phyloP scores from a whole-genome alignment of 2,113 vertebrate genomes.

The Tor tambroides region DNA sequence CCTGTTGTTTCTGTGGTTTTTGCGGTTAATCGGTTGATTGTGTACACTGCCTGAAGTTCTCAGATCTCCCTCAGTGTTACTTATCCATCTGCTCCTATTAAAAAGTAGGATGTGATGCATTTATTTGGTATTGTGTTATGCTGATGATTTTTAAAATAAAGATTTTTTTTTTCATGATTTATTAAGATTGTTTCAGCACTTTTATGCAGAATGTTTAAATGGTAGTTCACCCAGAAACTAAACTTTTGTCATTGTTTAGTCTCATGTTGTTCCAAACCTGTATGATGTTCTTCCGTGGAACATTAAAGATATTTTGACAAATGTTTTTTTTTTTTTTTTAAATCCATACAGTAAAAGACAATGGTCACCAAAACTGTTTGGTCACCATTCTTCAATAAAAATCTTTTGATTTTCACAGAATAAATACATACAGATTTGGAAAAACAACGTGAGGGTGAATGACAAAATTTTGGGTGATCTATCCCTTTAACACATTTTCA shows the following conservation, averaged over 20 bases:
- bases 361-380: too few relatives aligned
- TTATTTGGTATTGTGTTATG: too few relatives aligned
- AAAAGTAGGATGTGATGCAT: not conserved
- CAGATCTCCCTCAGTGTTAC: not conserved
- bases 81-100: slow-evolving; percentile 13
- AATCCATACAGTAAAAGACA: too few relatives aligned
- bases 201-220: too few relatives aligned
- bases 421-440: not conserved
- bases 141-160: too few relatives aligned
- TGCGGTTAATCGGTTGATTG: not conserved
- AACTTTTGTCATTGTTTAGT: too few relatives aligned
- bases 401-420: not conserved
- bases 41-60: not conserved
- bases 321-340: too few relatives aligned
- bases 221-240: too few relatives aligned
- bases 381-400: too few relatives aligned
- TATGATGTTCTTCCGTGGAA: not conserved
- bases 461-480: not conserved
- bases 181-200: not conserved
- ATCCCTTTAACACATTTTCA: not conserved
- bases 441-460: not conserved
- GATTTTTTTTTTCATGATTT: too few relatives aligned
- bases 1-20: not conserved
- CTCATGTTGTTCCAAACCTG: too few relatives aligned
- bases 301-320: too few relatives aligned